These are phyloP conservation scores for Tenthredo scrophulariae DNA, from an alignment of 2,888 invertebrate genomes.

Conservation along the genomic window DNA sequence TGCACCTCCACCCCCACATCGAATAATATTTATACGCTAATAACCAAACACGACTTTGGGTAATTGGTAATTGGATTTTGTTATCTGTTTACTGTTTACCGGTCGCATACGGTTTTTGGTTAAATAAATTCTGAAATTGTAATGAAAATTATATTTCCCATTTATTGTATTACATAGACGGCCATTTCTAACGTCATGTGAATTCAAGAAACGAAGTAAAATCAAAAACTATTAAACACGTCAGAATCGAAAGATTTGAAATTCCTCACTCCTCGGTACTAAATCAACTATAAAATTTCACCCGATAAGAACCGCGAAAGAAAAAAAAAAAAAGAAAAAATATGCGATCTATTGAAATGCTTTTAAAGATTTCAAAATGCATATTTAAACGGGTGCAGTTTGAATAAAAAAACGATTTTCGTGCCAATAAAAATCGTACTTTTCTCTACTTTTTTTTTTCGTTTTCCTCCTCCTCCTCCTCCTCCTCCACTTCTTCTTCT, in stretches of 20 bases:
- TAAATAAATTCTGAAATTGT: background rate
- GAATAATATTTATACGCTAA: conserved; percentile 48
- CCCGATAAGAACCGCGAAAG: background rate
- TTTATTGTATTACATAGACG: background rate
- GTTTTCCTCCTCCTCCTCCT: background rate
- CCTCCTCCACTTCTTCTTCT: background rate
- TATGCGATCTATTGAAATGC: background rate
- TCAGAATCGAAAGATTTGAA: background rate
- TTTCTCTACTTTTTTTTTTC: background rate
- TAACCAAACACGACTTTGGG: conserved; percentile 37
- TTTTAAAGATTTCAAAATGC: conserved; percentile 20
- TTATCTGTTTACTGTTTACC: conserved; percentile 40
- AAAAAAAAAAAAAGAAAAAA: background rate
- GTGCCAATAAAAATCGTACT: background rate
- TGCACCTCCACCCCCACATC: background rate
- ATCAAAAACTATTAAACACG: too few relatives aligned
- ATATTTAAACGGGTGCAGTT: background rate
- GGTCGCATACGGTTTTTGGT: background rate
- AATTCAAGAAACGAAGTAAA: background rate
- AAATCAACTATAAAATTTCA: background rate
- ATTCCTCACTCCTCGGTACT: background rate
- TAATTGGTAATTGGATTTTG: conserved; percentile 50
- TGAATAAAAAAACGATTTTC: background rate
- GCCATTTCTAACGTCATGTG: background rate
- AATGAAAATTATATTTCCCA: background rate